phyloP scores from a whole-genome alignment of 2,113 vertebrate genomes.

The Carassius gibelio region DNA sequence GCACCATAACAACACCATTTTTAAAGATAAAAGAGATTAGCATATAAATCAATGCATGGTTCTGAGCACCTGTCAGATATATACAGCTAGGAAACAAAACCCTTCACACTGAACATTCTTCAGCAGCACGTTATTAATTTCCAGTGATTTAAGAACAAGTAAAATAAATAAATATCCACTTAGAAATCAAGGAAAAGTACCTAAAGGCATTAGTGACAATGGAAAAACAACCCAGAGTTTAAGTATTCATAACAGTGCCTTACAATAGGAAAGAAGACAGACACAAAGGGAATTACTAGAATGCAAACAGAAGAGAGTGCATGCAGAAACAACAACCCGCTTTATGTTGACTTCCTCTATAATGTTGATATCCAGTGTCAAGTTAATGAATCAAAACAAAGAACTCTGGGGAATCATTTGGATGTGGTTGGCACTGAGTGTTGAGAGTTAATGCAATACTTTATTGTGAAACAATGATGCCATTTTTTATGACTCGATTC shows the following conservation, averaged over 20 bases:
- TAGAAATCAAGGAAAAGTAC: conserved; percentile 7
- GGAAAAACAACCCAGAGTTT: neutral
- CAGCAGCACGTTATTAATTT: neutral
- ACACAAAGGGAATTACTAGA: neutral
- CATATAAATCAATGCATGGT: conserved; percentile 6
- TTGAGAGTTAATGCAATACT: neutral
- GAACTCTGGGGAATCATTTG: neutral
- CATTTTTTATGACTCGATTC: neutral
- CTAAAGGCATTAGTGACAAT: neutral
- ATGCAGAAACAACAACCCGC: neutral
- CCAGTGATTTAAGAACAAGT: neutral
- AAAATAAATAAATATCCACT: neutral
- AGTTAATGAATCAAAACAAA: neutral
- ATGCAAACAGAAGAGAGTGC: neutral
- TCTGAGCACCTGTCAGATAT: neutral
- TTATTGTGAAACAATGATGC: neutral
- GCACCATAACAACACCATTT: neutral
- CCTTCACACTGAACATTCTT: neutral
- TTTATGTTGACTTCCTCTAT: neutral
- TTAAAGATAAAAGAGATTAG: conserved; percentile 12
- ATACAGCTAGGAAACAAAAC: conserved; percentile 23
- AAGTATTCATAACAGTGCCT: neutral
- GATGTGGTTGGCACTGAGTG: neutral
- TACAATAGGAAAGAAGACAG: neutral
- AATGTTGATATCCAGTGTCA: neutral